phyloP scores from a whole-genome alignment of 2,888 invertebrate genomes.

The Meandrusa payeni region DNA sequence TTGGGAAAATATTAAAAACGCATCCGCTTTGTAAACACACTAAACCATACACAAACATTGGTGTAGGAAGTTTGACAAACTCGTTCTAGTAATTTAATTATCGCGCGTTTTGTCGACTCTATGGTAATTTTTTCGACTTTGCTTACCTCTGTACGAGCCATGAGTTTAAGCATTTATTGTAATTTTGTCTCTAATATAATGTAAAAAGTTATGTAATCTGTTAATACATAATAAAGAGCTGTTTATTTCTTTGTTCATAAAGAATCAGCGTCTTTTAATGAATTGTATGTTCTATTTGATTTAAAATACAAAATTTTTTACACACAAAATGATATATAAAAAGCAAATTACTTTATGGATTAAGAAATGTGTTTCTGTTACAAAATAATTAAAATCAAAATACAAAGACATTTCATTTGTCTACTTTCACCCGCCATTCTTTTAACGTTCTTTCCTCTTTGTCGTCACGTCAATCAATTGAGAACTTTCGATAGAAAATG shows the following conservation, averaged over 20 bases:
- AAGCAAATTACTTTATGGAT: too few relatives aligned
- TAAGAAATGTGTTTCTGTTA: too few relatives aligned
- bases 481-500: slow-evolving; percentile 2
- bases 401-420: background rate
- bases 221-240: too few relatives aligned
- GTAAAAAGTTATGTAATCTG: too few relatives aligned
- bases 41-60: slow-evolving; percentile 18
- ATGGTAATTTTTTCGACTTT: slow-evolving; percentile 30
- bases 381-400: background rate
- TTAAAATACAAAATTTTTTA: too few relatives aligned
- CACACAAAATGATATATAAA: too few relatives aligned
- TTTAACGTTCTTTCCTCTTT: background rate
- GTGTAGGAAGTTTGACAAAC: slow-evolving; percentile 24
- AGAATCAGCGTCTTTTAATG: too few relatives aligned
- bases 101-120: slow-evolving; percentile 29
- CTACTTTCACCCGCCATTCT: background rate
- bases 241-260: too few relatives aligned
- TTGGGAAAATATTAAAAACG: slow-evolving; percentile 10
- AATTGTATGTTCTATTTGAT: too few relatives aligned
- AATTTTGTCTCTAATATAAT: too few relatives aligned
- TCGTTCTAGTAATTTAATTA: slow-evolving; percentile 43
- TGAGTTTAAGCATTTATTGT: too few relatives aligned
- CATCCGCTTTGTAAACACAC: slow-evolving; percentile 11
- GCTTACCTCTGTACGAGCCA: too few relatives aligned
- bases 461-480: background rate